Conservation (phyloP, 2,888 invertebrate genomes). For the Epinotia nisella region DNA sequence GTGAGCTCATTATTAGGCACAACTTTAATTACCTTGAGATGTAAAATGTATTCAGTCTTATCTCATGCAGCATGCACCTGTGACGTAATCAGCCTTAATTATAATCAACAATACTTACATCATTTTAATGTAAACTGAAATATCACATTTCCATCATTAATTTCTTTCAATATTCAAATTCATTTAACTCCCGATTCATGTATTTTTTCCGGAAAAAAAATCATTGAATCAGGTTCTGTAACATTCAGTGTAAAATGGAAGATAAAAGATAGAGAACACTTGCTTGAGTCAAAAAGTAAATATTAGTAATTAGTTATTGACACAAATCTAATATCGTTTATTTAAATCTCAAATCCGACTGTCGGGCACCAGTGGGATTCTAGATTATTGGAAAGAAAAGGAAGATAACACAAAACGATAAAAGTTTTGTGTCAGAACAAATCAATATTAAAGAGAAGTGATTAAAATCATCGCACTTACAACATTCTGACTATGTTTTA, state of each 20-base stretch:
- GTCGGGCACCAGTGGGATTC: constrained; percentile 68
- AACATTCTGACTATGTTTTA: constrained; percentile 61
- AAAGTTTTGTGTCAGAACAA: constrained; percentile 54
- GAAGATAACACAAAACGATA: constrained; percentile 46
- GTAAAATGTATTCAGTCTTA: constrained; percentile 32
- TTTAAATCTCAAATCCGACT: constrained; percentile 55
- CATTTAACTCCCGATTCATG: constrained; percentile 67
- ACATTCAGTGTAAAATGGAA: constrained; percentile 48
- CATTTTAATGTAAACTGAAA: constrained; percentile 2
- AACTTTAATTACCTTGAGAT: background rate
- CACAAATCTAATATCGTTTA: constrained; percentile 51
- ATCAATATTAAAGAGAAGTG: constrained; percentile 45
- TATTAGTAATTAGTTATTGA: constrained; percentile 49
- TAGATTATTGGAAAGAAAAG: constrained; percentile 48
- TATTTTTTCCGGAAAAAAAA: constrained; percentile 77
- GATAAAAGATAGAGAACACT: constrained; percentile 16
- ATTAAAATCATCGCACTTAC: constrained; percentile 51
- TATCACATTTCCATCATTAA: constrained; percentile 8
- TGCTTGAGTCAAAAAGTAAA: constrained; percentile 18
- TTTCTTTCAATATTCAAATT: constrained; percentile 44
- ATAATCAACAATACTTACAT: background rate
- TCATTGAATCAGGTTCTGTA: constrained; percentile 71
- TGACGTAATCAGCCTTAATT: constrained; percentile 13
- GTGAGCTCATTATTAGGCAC: constrained; percentile 13
- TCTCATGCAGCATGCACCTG: constrained; percentile 19